These are phyloP conservation scores for Octomys mimax DNA, from an alignment of 2,797 vertebrate species.

Conservation along the genomic window DNA sequence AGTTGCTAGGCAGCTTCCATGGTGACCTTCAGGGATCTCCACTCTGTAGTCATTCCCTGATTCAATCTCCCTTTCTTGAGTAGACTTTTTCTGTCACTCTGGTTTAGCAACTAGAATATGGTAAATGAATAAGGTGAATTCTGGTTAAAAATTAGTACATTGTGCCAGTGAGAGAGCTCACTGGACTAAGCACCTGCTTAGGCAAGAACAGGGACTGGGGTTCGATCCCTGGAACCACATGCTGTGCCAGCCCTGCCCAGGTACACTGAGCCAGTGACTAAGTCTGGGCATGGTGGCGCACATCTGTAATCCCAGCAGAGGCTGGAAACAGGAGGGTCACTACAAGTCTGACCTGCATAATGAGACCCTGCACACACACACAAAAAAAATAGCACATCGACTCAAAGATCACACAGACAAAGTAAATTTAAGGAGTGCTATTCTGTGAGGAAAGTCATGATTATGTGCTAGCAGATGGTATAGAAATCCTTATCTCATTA, in stretches of 20 bases:
- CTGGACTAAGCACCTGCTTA: no score
- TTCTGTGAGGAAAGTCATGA: background rate
- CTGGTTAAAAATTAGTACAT: background rate
- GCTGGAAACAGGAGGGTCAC: no score
- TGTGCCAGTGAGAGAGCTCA: background rate
- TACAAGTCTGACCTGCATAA: no score
- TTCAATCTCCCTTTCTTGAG: background rate
- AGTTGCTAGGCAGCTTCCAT: no score
- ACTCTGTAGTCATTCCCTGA: background rate
- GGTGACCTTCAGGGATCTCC: accelerated
- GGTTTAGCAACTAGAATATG: background rate
- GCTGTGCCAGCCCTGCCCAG: no score
- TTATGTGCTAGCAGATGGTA: background rate
- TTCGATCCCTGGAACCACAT: no score
- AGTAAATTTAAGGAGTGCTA: background rate
- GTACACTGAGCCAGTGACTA: no score
- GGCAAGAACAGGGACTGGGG: no score
- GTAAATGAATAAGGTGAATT: background rate
- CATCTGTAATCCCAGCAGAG: no score
- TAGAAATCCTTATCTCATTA: background rate
- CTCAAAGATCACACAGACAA: background rate
- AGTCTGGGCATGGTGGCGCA: no score
- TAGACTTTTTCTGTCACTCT: background rate
- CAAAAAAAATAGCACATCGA: background rate
- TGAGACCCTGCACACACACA: no score